Evolutionary conservation across 2,113 vertebrate species (phyloP).

Genomic region (Uropsilus gracilis): DNA sequence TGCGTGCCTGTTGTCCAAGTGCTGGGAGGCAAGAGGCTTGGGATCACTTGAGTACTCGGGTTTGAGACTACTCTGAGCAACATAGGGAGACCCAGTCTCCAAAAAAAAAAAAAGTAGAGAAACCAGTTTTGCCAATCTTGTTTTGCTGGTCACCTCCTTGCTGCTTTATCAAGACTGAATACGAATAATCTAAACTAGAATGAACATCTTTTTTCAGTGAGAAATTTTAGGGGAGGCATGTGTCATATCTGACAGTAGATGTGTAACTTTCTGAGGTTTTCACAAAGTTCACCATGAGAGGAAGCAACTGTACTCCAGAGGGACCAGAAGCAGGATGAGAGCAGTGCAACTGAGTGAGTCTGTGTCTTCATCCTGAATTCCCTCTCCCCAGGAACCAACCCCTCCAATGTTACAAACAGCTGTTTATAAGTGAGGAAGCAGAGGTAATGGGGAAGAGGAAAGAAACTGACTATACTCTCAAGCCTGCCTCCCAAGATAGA

Average conservation of each 20-base stretch:
- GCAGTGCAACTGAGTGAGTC: fast-evolving
- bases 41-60: no score
- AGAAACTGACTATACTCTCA: background rate
- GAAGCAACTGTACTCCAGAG: background rate
- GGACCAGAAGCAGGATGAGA: background rate
- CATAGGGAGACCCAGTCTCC: no score
- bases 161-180: background rate
- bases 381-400: background rate
- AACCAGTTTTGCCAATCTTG: background rate
- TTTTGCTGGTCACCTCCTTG: background rate
- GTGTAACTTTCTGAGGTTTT: background rate
- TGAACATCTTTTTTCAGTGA: background rate
- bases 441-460: background rate
- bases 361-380: background rate
- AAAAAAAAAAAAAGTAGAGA: no score
- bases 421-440: background rate
- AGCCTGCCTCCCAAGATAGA: background rate
- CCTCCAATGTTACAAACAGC: background rate
- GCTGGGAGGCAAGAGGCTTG: no score
- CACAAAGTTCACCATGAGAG: background rate
- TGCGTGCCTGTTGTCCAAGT: no score
- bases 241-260: background rate
- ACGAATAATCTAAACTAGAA: background rate
- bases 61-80: no score
- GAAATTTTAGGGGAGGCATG: background rate